phyloP scores from a whole-genome alignment of 2,888 invertebrate genomes.

The Drosophila kanekoi region DNA sequence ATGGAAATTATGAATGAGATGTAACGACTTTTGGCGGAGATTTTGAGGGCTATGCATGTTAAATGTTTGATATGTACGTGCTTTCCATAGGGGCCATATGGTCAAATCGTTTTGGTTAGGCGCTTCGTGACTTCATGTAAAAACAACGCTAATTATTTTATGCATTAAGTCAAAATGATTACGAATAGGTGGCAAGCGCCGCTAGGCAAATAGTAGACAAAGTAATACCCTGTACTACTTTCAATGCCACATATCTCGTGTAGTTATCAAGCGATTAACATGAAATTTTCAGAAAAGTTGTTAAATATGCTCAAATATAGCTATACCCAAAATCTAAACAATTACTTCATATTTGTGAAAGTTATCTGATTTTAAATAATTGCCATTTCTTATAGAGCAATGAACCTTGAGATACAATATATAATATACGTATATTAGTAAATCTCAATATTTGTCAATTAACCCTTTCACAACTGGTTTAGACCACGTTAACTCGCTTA shows the following conservation, averaged over 20 bases:
- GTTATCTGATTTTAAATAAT: too few relatives aligned
- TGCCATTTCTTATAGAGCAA: too few relatives aligned
- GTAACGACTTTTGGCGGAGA: conserved; percentile 47
- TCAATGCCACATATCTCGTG: background rate
- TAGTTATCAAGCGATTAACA: background rate
- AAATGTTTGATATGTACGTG: conserved; percentile 64
- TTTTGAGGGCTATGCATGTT: conserved; percentile 42
- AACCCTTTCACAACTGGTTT: background rate
- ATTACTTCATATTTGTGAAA: too few relatives aligned
- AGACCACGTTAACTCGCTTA: conserved; percentile 2
- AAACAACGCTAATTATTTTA: conserved; percentile 50
- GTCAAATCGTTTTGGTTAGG: conserved; percentile 29
- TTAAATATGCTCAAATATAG: too few relatives aligned
- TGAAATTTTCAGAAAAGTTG: too few relatives aligned
- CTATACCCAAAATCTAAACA: too few relatives aligned
- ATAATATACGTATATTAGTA: too few relatives aligned
- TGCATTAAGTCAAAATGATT: conserved; percentile 31
- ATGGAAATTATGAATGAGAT: conserved; percentile 41
- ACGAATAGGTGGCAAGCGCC: background rate
- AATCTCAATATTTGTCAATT: background rate
- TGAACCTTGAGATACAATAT: too few relatives aligned
- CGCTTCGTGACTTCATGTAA: conserved; percentile 58
- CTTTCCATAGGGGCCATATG: conserved; percentile 45
- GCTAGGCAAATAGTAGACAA: accelerated
- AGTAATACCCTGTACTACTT: conserved; percentile 13